A percentile compares a stretch with the other conserved stretches of the same genome.
phyloP scores from a whole-genome alignment of 2,888 invertebrate species.

The Epinotia ramella region DNA sequence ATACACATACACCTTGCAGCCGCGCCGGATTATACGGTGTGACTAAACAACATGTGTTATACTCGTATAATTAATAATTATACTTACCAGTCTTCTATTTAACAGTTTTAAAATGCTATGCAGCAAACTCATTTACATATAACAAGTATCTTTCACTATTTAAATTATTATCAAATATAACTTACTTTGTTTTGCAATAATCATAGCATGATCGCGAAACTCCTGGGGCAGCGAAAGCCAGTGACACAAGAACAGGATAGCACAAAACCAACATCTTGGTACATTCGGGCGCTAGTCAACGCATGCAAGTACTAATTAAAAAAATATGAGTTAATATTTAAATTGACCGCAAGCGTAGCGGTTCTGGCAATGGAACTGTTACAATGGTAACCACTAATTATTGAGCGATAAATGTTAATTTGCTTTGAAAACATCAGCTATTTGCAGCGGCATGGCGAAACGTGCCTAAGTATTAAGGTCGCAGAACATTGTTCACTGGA shows the following conservation, averaged over 20 bases:
- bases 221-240: conserved; percentile 22
- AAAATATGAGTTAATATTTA: conserved; percentile 24
- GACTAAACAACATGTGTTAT: too few species aligned
- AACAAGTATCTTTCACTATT: background rate
- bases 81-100: too few species aligned
- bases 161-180: background rate
- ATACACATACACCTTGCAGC: too few species aligned
- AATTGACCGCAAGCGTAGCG: conserved; percentile 29
- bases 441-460: conserved; percentile 49
- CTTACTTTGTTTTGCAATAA: conserved; percentile 33
- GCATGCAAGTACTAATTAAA: conserved; percentile 26
- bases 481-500: conserved; percentile 42
- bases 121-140: background rate
- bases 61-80: too few species aligned
- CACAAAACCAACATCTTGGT: conserved; percentile 21
- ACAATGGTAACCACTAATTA: conserved; percentile 49
- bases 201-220: conserved; percentile 19
- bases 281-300: conserved; percentile 3
- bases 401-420: conserved; percentile 54
- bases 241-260: conserved; percentile 6
- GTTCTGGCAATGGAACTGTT: conserved; percentile 30
- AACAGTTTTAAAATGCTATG: background rate
- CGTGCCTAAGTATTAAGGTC: conserved; percentile 47
- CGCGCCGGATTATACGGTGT: too few species aligned
- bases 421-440: conserved; percentile 47